A percentile compares a stretch with the other conserved stretches of the same genome.
Evolutionary conservation across 1,140 invertebrate species (phyloP).

Genomic region (Tetragnatha versicolor): DNA sequence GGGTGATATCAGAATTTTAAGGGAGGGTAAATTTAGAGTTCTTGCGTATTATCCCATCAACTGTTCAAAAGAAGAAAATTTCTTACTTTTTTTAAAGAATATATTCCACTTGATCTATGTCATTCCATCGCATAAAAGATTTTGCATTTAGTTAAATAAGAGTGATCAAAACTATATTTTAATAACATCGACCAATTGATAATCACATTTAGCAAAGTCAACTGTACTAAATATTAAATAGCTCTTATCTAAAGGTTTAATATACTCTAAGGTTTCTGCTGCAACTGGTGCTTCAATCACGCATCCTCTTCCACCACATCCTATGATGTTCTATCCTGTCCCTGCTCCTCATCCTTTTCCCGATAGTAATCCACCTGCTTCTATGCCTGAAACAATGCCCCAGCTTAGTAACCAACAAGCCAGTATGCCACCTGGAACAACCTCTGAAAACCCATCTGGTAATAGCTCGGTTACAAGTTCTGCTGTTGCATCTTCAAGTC

Average conservation of each 20-base stretch:
- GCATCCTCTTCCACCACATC: neutral
- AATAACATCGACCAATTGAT: neutral
- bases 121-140: neutral
- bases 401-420: neutral
- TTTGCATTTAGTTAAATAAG: neutral
- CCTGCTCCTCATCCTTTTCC: neutral
- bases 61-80: too few species aligned
- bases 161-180: neutral
- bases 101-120: neutral
- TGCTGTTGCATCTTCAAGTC: neutral
- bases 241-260: neutral
- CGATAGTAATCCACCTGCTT: too few species aligned
- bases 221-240: neutral
- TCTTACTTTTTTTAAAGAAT: too few species aligned
- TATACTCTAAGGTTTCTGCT: neutral
- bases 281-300: neutral
- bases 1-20: too few species aligned
- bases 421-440: neutral
- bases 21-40: too few species aligned
- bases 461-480: neutral
- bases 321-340: conserved; percentile 1
- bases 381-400: too few species aligned
- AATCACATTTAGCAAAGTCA: neutral
- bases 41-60: too few species aligned
- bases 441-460: neutral